Evolutionary conservation across 2,888 invertebrate genomes (phyloP).

Genomic region (Apotomis capreana): DNA sequence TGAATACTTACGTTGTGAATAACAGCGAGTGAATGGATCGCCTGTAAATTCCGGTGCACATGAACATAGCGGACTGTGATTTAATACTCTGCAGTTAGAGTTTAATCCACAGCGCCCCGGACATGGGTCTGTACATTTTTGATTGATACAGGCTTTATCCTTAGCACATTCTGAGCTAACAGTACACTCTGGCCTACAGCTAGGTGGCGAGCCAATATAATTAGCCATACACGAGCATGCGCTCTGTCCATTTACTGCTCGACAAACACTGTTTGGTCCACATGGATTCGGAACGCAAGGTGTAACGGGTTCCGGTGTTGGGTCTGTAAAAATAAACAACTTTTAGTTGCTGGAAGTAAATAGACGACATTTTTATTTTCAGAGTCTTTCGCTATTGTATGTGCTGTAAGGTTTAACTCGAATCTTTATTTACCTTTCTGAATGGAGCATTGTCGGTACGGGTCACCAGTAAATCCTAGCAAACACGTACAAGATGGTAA

Average conservation of each 20-base stretch:
- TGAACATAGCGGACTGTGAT: conserved; percentile 91
- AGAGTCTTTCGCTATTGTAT: too few species aligned
- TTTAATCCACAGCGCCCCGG: conserved; percentile 87
- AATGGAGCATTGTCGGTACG: conserved; percentile 85
- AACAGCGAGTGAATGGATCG: conserved; percentile 88
- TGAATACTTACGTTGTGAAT: conserved; percentile 73
- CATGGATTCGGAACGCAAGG: conserved; percentile 89
- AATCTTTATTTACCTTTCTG: conserved; percentile 58
- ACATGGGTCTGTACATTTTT: conserved; percentile 91
- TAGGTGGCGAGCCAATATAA: conserved; percentile 89
- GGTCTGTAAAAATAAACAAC: conserved; percentile 57
- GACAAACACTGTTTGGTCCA: conserved; percentile 89
- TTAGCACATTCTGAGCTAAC: conserved; percentile 89
- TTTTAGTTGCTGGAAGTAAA: too few species aligned
- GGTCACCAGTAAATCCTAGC: conserved; percentile 88
- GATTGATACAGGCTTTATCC: conserved; percentile 88
- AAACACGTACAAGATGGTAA: conserved; percentile 87
- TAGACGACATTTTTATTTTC: too few species aligned
- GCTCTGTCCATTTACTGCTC: conserved; percentile 87
- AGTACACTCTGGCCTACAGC: conserved; percentile 91
- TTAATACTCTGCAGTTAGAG: conserved; percentile 88
- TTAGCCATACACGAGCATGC: conserved; percentile 89
- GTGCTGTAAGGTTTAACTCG: too few species aligned
- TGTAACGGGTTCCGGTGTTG: conserved; percentile 67
- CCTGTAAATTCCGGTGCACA: conserved; percentile 85